Percentiles rank a stretch among this genome's conserved stretches.
Evolutionary conservation across 2,113 vertebrate genomes (phyloP).

Genomic region (Tursiops truncatus): DNA sequence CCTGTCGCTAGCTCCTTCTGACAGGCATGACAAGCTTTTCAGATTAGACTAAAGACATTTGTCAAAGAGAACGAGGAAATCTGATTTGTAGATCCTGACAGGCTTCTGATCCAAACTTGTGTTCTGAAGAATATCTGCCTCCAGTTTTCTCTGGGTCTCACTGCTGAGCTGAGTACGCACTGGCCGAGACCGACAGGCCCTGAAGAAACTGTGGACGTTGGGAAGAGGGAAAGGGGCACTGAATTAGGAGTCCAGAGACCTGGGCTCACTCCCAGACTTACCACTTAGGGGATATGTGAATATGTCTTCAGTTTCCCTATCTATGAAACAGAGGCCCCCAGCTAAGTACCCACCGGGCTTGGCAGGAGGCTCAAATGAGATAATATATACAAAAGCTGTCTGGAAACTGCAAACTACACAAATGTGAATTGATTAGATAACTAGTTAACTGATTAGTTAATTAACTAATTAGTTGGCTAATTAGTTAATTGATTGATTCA

Average conservation of each 20-base stretch:
- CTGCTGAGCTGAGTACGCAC: not conserved
- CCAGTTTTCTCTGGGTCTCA: not conserved
- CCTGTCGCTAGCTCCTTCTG: conserved; percentile 67
- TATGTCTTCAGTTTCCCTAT: not conserved
- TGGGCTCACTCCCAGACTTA: not conserved
- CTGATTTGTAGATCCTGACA: conserved; percentile 50
- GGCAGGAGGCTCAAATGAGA: not conserved
- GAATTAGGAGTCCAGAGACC: not conserved
- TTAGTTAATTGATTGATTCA: not conserved
- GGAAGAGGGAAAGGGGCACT: no score
- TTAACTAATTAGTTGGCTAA: not conserved
- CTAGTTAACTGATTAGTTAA: not conserved
- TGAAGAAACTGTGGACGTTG: not conserved
- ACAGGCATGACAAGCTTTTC: conserved; percentile 71
- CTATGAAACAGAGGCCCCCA: not conserved
- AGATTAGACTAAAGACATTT: conserved; percentile 52
- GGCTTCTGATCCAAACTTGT: not conserved
- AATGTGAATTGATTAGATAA: not conserved
- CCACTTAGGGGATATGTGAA: not conserved
- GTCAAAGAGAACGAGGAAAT: conserved; percentile 60
- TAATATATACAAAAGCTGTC: not conserved
- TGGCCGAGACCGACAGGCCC: not conserved
- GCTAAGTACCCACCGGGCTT: not conserved
- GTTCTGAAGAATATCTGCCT: not conserved
- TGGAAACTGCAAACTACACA: not conserved